Base-by-base conservation (phyloP, 2,888 invertebrate genomes). In the Chydorus sphaericus region DNA sequence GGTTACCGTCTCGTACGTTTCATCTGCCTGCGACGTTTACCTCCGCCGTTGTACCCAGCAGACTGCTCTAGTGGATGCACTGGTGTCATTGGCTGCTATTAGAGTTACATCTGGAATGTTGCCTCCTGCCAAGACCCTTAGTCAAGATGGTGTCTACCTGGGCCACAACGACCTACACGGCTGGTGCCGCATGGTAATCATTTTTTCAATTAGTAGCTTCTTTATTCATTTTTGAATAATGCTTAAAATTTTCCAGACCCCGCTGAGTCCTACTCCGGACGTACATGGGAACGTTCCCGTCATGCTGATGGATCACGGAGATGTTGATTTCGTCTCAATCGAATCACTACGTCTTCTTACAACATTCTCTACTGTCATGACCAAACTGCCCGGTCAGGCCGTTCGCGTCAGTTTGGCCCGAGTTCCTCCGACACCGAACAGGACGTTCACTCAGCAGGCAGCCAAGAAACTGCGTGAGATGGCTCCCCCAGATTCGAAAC, bases 381-480 rank as follows among this genome's bases (percentile, higher is more conserved):
- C 36, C 23, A 16, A 20, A 14, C 18, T 52, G 2, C 52, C 52
- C 23, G 52, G 23, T n/a, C 36, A 33, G 26, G 52, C 52, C n/a
- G 23, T 52, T n/a, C 31, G 36, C 14, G 52, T 52, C 20, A 7
- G 18, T 14, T 20, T 52, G 36, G 52, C 52, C 33, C 52, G 52
- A 5, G 30, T 52, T n/a, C 52, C 52, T 4, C 52, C 52, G 1
- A 16, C 52, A 4, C n/a, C 26, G n/a, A n/a, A n/a, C 14, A 10
- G 11, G 4, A 36, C 7, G 11, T 36, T 52, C 36, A 33, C 52
- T n/a, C 36, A 52, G 3, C 29, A 23, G 20, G 52, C 52, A 8
- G 52, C 52, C 8, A 31, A 52, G 36, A 31, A n/a, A 7, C 23
- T 52, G 3, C 52, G 31, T 6, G 52, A 52, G 36, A 10, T 52